A percentile compares a stretch with the other conserved stretches of the same genome.
Conservation (phyloP, 1,140 invertebrate genomes). For the Carcinoscorpius rotundicauda region DNA sequence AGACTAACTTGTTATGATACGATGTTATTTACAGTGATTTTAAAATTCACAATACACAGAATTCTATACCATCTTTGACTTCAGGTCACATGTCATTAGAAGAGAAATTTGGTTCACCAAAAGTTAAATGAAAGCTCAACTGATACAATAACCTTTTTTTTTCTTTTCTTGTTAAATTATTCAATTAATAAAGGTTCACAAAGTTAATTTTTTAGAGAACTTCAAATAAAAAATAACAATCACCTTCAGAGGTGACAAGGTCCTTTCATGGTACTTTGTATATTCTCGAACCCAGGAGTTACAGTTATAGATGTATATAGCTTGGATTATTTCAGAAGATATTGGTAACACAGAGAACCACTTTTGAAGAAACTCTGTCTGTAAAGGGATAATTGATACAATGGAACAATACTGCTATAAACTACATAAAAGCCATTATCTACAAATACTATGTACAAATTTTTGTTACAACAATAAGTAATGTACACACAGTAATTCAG, state of each 20-base stretch:
- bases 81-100: too few species aligned
- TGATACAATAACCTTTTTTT: too few species aligned
- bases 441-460: conserved; percentile 20
- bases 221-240: conserved; percentile 13
- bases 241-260: conserved; percentile 74
- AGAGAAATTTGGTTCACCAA: too few species aligned
- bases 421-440: too few species aligned
- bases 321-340: conserved; percentile 83
- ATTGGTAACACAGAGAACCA: conserved; percentile 96
- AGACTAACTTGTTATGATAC: too few species aligned
- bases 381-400: conserved; percentile 30
- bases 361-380: conserved; percentile 90
- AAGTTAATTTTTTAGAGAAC: neutral
- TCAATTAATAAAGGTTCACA: too few species aligned
- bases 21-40: neutral
- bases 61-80: neutral
- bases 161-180: too few species aligned
- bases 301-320: conserved; percentile 93
- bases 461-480: neutral
- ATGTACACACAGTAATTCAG: neutral
- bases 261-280: conserved; percentile 91
- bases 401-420: too few species aligned
- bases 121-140: too few species aligned
- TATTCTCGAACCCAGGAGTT: conserved; percentile 96
- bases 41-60: neutral